phyloP scores from a whole-genome alignment of 37 sponge, comb jelly and placozoan species.

The Halichondria panicea region DNA sequence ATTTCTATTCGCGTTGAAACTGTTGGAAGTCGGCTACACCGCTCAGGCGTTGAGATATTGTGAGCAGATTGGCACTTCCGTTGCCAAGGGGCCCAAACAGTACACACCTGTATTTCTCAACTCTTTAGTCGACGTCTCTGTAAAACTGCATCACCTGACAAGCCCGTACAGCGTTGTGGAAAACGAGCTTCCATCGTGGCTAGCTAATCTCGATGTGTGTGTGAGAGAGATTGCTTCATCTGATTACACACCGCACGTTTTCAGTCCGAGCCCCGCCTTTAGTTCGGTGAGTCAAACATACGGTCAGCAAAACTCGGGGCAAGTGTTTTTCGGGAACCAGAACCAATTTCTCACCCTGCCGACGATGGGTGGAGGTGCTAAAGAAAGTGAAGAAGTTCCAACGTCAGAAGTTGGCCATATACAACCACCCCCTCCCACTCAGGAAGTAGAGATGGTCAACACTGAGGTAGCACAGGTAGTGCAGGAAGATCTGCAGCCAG shows the following conservation, averaged over 20 bases:
- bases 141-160: constrained; percentile 30
- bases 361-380: no score
- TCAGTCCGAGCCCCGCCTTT: constrained; percentile 34
- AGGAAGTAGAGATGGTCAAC: no score
- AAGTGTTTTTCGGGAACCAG: neutral
- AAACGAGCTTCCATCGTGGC: constrained; percentile 69
- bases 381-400: no score
- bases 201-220: constrained; percentile 28
- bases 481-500: no score
- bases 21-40: constrained; percentile 54
- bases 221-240: neutral
- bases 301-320: no score
- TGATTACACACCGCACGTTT: constrained; percentile 23
- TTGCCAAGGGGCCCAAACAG: constrained; percentile 14
- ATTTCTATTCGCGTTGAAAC: constrained; percentile 36
- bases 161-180: constrained; percentile 49
- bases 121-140: constrained; percentile 38
- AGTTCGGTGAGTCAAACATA: constrained; percentile 56
- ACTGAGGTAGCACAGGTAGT: no score
- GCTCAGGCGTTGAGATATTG: constrained; percentile 61
- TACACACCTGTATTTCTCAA: constrained; percentile 24
- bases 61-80: constrained; percentile 43
- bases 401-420: no score
- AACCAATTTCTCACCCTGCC: neutral
- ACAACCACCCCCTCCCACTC: no score